Base-by-base conservation (phyloP, 2,113 vertebrate species). In the Canis aureus region DNA sequence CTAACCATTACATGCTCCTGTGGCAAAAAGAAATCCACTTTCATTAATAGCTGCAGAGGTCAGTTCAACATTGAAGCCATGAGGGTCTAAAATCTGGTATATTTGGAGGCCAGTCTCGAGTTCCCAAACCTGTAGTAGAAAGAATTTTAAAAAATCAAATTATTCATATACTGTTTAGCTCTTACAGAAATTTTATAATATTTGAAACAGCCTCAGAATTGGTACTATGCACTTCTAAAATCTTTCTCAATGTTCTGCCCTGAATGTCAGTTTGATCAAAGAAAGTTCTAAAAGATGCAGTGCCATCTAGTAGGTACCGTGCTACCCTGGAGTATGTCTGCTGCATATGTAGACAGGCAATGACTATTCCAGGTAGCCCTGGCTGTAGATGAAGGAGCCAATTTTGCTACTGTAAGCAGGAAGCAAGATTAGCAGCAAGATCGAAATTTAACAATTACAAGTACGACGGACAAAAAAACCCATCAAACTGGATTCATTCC, bases 1-100 rank as follows among this genome's bases (percentile, higher is more conserved):
- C 98, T 98, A 97, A 99, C 99, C 99, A 27, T 99, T 97, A 96
- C 88, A 97, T 73, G 98, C 98, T 89, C 99, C 99, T 32, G 99
- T 99, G 94, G 98, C 98, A 97, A 99, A 96, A 97, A 98, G 87
- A 95, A 98, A 35, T 2, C 98, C 99, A 80, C 94, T 98, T 73
- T 85, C 98, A 94, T 99, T 92, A 91, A 98, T 10, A 73, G 97
- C 94, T 78, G 98, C 99, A 62, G 98, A 98, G 29, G 98, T 99
- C 86, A 99, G 94, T 95, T 99, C 98, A 94, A 96, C 89, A 55
- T 79, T 98, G 89, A 96, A 71, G 23, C 98, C 98, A 96, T 99
- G 98, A 0, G 97, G 97, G 84, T 99, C 98, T 96, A 98, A 97
- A 96, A 98, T 98, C 93, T 99, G 98, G 84, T 98, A 99, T 97